A percentile compares a stretch with the other conserved stretches of the same genome.
Conservation (phyloP, 2,113 vertebrate genomes). For the Anseranas semipalmata region DNA sequence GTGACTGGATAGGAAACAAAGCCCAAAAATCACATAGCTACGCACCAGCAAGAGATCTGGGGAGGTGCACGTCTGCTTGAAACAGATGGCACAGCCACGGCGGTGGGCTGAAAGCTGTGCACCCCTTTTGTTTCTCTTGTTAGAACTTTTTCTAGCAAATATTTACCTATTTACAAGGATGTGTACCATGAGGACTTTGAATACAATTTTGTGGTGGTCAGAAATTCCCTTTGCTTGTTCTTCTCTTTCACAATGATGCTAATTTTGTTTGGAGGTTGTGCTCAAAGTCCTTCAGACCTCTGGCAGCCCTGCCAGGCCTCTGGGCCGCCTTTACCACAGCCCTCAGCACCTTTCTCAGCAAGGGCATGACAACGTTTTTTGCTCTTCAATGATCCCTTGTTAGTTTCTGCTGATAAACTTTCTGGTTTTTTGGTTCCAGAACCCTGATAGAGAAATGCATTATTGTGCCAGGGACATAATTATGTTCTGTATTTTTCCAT, state of each 20-base stretch:
- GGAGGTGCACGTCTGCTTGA: background rate
- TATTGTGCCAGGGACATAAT: background rate
- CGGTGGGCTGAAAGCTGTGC: background rate
- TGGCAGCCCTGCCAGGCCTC: too few species aligned
- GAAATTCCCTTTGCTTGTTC: background rate
- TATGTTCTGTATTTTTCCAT: background rate
- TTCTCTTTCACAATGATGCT: background rate
- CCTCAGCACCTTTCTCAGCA: background rate
- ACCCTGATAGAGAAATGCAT: background rate
- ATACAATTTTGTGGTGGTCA: accelerated
- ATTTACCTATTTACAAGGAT: background rate
- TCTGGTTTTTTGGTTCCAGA: accelerated
- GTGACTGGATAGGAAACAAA: background rate
- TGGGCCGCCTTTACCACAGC: too few species aligned
- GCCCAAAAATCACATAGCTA: background rate
- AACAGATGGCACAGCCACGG: background rate
- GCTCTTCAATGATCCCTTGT: background rate
- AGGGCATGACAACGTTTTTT: background rate
- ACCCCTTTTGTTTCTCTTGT: background rate
- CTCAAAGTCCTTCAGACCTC: background rate
- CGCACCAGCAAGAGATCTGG: background rate
- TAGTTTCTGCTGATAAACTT: background rate
- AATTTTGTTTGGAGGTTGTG: background rate
- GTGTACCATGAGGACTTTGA: background rate
- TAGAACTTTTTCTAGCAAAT: background rate